These are phyloP conservation scores for Acanthosepion pharaonis DNA, from an alignment of 2,888 invertebrate genomes.

Conservation along the genomic window DNA sequence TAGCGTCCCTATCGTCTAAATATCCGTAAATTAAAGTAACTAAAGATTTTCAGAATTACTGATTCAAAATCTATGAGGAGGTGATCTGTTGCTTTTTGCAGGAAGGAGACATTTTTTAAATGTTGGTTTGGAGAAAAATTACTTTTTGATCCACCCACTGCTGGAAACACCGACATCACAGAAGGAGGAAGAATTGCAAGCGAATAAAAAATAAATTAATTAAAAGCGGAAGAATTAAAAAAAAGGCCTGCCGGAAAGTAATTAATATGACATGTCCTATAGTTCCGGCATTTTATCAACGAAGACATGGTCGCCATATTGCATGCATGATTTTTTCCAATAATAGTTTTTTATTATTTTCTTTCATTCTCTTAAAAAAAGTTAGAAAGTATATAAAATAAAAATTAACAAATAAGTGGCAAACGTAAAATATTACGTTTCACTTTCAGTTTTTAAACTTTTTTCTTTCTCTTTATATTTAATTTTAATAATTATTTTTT, in stretches of 20 bases:
- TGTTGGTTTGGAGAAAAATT: not conserved
- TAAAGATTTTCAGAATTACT: no score
- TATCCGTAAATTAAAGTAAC: no score
- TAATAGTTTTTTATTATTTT: not conserved
- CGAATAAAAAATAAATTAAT: not conserved
- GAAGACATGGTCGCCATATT: not conserved
- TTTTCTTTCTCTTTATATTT: no score
- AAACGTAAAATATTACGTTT: no score
- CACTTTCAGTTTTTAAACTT: no score
- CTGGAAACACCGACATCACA: not conserved
- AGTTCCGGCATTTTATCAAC: slow-evolving; percentile 2
- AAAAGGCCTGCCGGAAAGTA: not conserved
- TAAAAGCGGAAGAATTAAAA: not conserved
- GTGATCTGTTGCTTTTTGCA: not conserved
- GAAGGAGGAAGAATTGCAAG: not conserved
- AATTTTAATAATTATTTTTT: no score
- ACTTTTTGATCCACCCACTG: not conserved
- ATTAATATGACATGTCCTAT: not conserved
- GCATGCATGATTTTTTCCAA: not conserved
- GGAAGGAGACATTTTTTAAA: not conserved
- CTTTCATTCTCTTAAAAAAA: not conserved
- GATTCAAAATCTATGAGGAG: no score
- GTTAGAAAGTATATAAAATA: no score
- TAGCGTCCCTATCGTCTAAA: no score
- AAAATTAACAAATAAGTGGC: no score